Evolutionary conservation across 2,888 invertebrate genomes (phyloP).

Genomic region (Tenthredo livida): DNA sequence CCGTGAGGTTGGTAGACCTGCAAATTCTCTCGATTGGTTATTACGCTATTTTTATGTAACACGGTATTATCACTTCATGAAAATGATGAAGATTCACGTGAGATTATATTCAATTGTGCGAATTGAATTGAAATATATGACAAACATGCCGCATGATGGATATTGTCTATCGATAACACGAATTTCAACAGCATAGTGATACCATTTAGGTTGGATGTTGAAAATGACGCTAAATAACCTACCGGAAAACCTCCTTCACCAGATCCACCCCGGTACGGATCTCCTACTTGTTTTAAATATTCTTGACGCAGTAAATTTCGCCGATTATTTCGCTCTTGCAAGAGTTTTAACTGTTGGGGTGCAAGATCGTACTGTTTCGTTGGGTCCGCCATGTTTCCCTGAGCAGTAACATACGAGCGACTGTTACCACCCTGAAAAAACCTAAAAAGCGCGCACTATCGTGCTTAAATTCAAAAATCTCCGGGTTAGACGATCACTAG

Average conservation of each 20-base stretch:
- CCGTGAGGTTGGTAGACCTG: constrained; percentile 32
- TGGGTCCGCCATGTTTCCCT: constrained; percentile 72
- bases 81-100: background rate
- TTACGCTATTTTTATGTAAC: constrained; percentile 31
- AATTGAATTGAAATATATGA: background rate
- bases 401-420: constrained; percentile 1
- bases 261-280: constrained; percentile 86
- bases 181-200: background rate
- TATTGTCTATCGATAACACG: background rate
- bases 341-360: constrained; percentile 78
- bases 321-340: constrained; percentile 82
- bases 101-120: background rate
- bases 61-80: background rate
- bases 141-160: background rate
- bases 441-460: background rate
- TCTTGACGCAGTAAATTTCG: constrained; percentile 84
- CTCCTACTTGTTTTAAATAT: constrained; percentile 85
- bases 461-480: background rate
- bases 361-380: constrained; percentile 80
- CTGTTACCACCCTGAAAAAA: constrained; percentile 11
- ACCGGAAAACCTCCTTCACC: constrained; percentile 75
- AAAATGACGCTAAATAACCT: constrained; percentile 51
- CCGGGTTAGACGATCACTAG: background rate
- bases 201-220: background rate
- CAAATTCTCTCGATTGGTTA: background rate